Evolutionary conservation across 2,888 invertebrate species (phyloP).

Genomic region (Dynastes grantii): DNA sequence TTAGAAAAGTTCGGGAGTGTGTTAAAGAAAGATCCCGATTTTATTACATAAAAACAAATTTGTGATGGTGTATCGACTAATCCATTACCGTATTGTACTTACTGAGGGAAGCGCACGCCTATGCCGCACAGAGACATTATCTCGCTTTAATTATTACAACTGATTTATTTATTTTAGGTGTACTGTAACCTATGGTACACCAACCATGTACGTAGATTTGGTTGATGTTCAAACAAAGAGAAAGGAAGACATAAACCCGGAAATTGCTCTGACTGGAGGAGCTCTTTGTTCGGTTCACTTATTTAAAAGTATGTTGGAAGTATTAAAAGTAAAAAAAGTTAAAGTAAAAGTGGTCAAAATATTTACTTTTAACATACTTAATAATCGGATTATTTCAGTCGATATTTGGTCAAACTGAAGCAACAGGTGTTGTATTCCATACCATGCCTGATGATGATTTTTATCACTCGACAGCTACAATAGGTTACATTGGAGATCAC

Average conservation of each 20-base stretch:
- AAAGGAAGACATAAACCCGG: slow-evolving; percentile 70
- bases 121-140: too few relatives aligned
- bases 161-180: slow-evolving; percentile 73
- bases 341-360: slow-evolving; percentile 67
- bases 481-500: slow-evolving; percentile 75
- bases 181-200: slow-evolving; percentile 82
- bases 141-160: too few relatives aligned
- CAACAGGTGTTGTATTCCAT: slow-evolving; percentile 73
- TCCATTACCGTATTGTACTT: too few relatives aligned
- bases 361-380: too few relatives aligned
- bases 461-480: slow-evolving; percentile 70
- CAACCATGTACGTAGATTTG: slow-evolving; percentile 90
- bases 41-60: too few relatives aligned
- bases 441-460: slow-evolving; percentile 70
- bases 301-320: slow-evolving; percentile 71
- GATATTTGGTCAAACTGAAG: slow-evolving; percentile 77
- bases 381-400: slow-evolving; percentile 68
- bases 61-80: too few relatives aligned
- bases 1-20: too few relatives aligned
- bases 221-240: slow-evolving; percentile 72
- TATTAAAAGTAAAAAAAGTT: slow-evolving; percentile 71
- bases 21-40: too few relatives aligned
- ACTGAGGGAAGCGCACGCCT: too few relatives aligned
- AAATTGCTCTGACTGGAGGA: slow-evolving; percentile 81
- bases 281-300: slow-evolving; percentile 80